Percentiles rank a stretch among this genome's conserved stretches.
Evolutionary conservation across 2,113 vertebrate genomes (phyloP).

Genomic region (Patagioenas fasciata): DNA sequence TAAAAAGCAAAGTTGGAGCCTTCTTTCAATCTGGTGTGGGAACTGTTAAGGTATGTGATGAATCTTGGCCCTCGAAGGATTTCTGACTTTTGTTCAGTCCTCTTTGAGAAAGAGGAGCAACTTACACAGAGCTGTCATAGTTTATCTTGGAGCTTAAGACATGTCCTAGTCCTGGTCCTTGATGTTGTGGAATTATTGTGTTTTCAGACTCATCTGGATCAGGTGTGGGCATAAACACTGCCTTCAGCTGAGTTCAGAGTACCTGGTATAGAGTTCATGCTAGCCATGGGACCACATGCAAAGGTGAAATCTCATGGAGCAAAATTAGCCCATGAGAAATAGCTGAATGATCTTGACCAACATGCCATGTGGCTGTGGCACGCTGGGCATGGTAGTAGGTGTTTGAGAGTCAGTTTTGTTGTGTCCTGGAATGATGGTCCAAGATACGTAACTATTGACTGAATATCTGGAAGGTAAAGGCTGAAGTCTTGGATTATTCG

Average conservation of each 20-base stretch:
- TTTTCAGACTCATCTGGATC: neutral
- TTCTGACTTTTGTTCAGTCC: neutral
- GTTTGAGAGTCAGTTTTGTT: neutral
- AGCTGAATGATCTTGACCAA: neutral
- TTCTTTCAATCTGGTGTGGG: neutral
- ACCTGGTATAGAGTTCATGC: neutral
- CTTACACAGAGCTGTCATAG: neutral
- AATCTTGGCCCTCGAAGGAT: neutral
- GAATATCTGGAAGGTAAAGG: neutral
- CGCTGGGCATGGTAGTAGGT: neutral
- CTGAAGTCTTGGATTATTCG: neutral
- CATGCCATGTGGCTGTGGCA: fast-evolving
- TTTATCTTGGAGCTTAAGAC: neutral
- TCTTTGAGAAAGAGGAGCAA: neutral
- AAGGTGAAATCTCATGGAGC: neutral
- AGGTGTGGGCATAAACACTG: neutral
- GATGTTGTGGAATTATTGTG: neutral
- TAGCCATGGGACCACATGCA: neutral
- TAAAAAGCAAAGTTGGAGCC: neutral
- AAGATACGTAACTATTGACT: neutral
- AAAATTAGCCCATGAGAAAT: neutral
- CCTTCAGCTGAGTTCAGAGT: neutral
- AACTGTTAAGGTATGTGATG: neutral
- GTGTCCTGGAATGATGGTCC: neutral
- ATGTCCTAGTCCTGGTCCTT: neutral